Evolutionary conservation across 2,113 vertebrate genomes (phyloP).

Genomic region (Galeopterus variegatus): DNA sequence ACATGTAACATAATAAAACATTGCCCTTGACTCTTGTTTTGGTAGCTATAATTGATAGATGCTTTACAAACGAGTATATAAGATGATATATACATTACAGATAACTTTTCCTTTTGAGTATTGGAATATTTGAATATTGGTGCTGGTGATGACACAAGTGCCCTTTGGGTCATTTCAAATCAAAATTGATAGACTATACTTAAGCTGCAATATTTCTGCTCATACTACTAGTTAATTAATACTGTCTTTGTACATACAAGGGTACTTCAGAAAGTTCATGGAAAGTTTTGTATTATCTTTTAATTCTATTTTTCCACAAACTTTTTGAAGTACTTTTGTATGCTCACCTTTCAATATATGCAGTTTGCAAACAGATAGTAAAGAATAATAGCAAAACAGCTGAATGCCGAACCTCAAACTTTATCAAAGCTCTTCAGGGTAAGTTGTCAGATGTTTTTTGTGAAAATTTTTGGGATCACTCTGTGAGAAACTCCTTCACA

Average conservation of each 20-base stretch:
- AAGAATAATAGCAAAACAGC: not conserved
- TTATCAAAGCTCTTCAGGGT: not conserved
- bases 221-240: not conserved
- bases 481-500: conserved; percentile 63
- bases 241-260: not conserved
- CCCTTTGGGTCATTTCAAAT: not conserved
- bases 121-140: not conserved
- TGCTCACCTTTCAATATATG: not conserved
- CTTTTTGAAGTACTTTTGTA: too few species aligned
- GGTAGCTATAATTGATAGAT: not conserved
- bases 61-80: not conserved
- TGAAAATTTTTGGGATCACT: conserved; percentile 17
- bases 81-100: not conserved
- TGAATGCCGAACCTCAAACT: not conserved
- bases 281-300: too few species aligned
- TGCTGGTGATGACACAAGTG: not conserved
- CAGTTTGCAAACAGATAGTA: not conserved
- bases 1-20: not conserved
- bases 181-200: not conserved
- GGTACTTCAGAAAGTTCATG: too few species aligned
- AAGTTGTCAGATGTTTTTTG: not conserved
- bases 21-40: not conserved
- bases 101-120: not conserved
- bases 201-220: not conserved
- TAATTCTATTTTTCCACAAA: too few species aligned